These are phyloP conservation scores for Eretmochelys imbricata DNA, from an alignment of 2,113 vertebrate species.

Conservation along the genomic window DNA sequence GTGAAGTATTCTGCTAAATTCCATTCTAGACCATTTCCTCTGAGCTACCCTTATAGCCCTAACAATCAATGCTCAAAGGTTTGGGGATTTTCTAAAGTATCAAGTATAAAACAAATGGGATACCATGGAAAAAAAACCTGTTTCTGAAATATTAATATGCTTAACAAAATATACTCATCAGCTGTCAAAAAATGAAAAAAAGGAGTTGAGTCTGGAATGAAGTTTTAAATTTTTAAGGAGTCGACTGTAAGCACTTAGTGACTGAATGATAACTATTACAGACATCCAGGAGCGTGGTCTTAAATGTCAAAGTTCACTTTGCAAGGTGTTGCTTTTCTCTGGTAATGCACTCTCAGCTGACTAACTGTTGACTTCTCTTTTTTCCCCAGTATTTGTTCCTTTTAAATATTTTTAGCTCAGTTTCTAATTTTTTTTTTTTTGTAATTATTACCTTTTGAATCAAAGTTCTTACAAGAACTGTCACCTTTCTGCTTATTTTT, in stretches of 20 bases:
- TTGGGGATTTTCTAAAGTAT: neutral
- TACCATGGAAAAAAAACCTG: neutral
- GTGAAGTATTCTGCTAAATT: neutral
- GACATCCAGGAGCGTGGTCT: conserved; percentile 46
- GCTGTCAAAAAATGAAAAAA: conserved; percentile 1
- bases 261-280: conserved; percentile 13
- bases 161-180: neutral
- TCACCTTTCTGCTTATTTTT: conserved; percentile 63
- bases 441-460: neutral
- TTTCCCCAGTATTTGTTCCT: conserved; percentile 17
- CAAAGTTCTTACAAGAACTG: conserved; percentile 58
- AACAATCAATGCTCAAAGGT: neutral
- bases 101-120: neutral
- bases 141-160: neutral
- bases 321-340: conserved; percentile 55
- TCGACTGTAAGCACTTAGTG: conserved; percentile 38
- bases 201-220: neutral
- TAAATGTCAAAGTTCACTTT: conserved; percentile 55
- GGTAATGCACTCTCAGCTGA: conserved; percentile 22
- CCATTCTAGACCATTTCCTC: neutral
- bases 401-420: conserved; percentile 39
- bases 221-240: conserved; percentile 1
- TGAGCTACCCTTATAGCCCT: neutral
- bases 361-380: conserved; percentile 11
- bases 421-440: conserved; percentile 4